These are phyloP conservation scores for Halichondria panicea DNA, from an alignment of 37 sponge, comb jelly and placozoan genomes.

Conservation along the genomic window DNA sequence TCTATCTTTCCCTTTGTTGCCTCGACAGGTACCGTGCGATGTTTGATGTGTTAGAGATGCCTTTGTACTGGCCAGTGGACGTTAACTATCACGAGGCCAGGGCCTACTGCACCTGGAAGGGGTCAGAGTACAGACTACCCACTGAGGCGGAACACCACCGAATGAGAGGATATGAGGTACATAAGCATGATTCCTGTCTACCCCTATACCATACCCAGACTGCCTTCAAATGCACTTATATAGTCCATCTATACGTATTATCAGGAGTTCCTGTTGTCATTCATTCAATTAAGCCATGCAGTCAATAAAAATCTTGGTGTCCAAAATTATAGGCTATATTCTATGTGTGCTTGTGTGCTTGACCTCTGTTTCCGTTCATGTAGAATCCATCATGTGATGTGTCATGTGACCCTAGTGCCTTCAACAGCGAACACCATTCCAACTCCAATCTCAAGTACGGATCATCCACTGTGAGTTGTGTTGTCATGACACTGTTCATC, in stretches of 20 bases:
- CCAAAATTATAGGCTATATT: background rate
- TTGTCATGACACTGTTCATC: no score
- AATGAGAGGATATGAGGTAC: constrained; percentile 74
- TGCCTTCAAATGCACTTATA: background rate
- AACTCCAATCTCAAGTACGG: constrained; percentile 81
- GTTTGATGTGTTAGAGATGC: constrained; percentile 85
- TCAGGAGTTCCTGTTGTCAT: background rate
- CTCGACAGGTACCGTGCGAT: constrained; percentile 90
- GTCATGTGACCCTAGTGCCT: constrained; percentile 65
- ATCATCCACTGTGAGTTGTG: constrained; percentile 72
- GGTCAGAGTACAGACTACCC: constrained; percentile 74
- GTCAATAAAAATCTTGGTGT: background rate
- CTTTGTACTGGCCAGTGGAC: constrained; percentile 92
- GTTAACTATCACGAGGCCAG: constrained; percentile 93
- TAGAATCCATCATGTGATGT: constrained; percentile 37
- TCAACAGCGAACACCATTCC: constrained; percentile 23
- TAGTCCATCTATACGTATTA: constrained; percentile 1
- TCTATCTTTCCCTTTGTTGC: no score
- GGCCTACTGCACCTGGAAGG: constrained; percentile 91
- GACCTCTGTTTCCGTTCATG: background rate
- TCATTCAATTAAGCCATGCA: background rate
- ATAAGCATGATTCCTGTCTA: no score
- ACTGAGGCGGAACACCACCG: constrained; percentile 89
- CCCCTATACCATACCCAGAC: no score
- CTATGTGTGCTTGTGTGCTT: background rate